Evolutionary conservation across 2,797 vertebrate genomes (phyloP).

Genomic region (Adelosebastes latens): DNA sequence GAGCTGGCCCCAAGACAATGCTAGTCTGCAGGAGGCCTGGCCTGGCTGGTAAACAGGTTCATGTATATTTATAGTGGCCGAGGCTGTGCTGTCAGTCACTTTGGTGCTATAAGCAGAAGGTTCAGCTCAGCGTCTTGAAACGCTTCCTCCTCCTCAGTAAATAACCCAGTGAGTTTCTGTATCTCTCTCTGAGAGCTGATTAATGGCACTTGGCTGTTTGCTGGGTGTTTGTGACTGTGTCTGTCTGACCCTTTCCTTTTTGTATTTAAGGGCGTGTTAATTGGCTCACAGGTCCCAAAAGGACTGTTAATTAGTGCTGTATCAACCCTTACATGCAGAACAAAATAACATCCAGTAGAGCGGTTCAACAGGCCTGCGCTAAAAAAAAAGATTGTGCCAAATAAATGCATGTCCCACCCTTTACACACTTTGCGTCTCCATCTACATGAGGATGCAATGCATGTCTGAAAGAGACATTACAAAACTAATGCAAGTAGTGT

Average conservation of each 20-base stretch:
- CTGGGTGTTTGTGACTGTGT: constrained; percentile 45
- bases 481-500: not conserved
- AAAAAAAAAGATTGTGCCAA: not conserved
- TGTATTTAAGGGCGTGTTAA: constrained; percentile 3
- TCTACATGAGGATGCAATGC: not conserved
- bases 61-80: constrained; percentile 71
- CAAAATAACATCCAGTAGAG: not conserved
- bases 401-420: not conserved
- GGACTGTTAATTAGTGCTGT: constrained; percentile 2
- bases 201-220: constrained; percentile 20
- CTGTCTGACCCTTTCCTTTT: not conserved
- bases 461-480: not conserved
- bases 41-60: constrained; percentile 68
- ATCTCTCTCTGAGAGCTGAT: constrained; percentile 16
- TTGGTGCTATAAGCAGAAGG: constrained; percentile 32
- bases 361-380: not conserved
- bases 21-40: constrained; percentile 40
- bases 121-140: constrained; percentile 25
- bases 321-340: not conserved
- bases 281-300: not conserved
- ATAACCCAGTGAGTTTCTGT: constrained; percentile 37
- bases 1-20: constrained; percentile 50
- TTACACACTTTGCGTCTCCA: not conserved
- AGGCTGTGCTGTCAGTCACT: constrained; percentile 66
- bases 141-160: constrained; percentile 22